Conservation (phyloP, 2,888 invertebrate genomes). For the Gortyna flavago region DNA sequence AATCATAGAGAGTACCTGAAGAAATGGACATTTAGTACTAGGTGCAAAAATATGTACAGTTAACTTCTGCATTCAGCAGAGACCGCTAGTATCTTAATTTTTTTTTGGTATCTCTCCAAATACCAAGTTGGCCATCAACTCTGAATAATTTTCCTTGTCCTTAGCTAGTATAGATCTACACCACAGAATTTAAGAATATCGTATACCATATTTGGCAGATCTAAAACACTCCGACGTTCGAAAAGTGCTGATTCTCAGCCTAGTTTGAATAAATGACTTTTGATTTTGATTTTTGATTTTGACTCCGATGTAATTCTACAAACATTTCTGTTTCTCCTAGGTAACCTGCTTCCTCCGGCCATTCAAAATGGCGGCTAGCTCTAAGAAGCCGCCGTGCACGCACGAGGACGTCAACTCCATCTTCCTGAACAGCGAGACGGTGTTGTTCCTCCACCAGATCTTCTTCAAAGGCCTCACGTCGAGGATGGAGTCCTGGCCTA, state of each 20-base stretch:
- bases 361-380: conserved; percentile 98
- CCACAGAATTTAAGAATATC: background rate
- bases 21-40: background rate
- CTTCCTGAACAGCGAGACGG: conserved; percentile 97
- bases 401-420: conserved; percentile 98
- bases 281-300: no score
- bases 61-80: background rate
- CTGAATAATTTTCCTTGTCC: background rate
- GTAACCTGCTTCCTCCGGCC: conserved; percentile 96
- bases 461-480: conserved; percentile 97
- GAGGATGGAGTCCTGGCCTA: conserved; percentile 98
- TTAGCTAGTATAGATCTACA: background rate
- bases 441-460: conserved; percentile 97
- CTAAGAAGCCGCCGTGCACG: conserved; percentile 97
- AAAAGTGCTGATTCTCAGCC: no score
- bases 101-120: background rate
- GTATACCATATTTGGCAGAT: background rate
- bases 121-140: background rate
- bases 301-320: background rate
- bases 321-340: conserved; percentile 64
- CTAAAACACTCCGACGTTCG: background rate
- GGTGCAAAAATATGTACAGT: background rate
- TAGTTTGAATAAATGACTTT: no score
- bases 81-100: background rate
- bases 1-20: background rate